These are phyloP conservation scores for Miltochrista miniata DNA, from an alignment of 2,888 invertebrate species.

Conservation along the genomic window DNA sequence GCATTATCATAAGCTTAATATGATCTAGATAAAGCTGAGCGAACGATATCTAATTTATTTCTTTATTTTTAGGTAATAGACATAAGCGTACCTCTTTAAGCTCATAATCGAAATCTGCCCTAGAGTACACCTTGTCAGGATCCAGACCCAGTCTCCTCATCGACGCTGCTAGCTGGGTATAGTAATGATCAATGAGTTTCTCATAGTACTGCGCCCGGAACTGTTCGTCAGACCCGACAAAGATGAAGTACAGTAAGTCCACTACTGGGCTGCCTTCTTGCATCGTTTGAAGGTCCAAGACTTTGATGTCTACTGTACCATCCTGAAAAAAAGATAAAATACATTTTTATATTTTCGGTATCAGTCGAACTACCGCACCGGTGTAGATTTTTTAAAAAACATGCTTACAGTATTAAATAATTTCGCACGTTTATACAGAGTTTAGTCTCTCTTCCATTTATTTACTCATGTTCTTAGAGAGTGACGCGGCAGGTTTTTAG, in stretches of 20 bases:
- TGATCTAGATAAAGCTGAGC: no score
- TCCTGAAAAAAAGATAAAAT: conserved; percentile 40
- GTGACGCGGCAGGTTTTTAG: no score
- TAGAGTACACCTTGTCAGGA: conserved; percentile 45
- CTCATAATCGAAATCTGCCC: conserved; percentile 50
- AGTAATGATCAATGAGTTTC: conserved; percentile 40
- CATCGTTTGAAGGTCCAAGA: conserved; percentile 60
- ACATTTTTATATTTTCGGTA: not conserved
- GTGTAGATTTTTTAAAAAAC: no score
- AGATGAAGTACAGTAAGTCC: conserved; percentile 60
- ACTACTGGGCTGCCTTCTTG: conserved; percentile 44
- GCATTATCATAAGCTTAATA: no score
- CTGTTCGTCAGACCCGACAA: conserved; percentile 52
- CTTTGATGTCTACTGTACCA: conserved; percentile 37
- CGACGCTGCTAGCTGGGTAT: conserved; percentile 38
- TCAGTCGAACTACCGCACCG: no score
- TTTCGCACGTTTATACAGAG: no score
- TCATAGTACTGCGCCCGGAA: conserved; percentile 49
- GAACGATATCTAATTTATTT: no score
- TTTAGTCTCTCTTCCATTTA: no score
- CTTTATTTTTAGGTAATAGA: not conserved
- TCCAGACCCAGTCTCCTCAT: conserved; percentile 41
- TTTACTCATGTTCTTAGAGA: no score
- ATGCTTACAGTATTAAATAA: no score
- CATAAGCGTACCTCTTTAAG: conserved; percentile 41